Evolutionary conservation across 1,140 invertebrate genomes (phyloP).

Genomic region (Anoplolepis gracilipes): DNA sequence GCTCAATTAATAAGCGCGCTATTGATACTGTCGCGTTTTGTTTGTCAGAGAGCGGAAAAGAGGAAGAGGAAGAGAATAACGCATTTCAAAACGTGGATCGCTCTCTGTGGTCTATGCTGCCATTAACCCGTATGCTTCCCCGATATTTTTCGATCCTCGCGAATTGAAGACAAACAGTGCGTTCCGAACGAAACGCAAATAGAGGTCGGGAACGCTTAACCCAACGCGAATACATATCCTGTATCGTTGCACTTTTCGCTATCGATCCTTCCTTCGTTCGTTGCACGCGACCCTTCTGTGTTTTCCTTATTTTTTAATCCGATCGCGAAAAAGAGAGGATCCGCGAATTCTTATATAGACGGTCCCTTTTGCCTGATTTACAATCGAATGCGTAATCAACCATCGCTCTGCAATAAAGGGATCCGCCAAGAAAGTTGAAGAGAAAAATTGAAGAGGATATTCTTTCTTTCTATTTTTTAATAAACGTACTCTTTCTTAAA

Average conservation of each 20-base stretch:
- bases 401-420: not conserved
- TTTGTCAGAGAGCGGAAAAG: not conserved
- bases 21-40: not conserved
- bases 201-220: conserved; percentile 62
- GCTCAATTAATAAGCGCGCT: conserved; percentile 23
- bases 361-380: not conserved
- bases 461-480: not conserved
- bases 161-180: conserved; percentile 63
- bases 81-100: conserved; percentile 14
- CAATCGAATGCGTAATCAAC: conserved; percentile 2
- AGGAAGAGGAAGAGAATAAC: too few relatives aligned
- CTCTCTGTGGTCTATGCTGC: not conserved
- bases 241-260: conserved; percentile 5
- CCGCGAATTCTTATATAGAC: not conserved
- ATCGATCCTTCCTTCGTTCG: not conserved
- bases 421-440: not conserved
- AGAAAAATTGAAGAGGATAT: not conserved
- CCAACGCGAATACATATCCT: conserved; percentile 17
- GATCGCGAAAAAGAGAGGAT: not conserved
- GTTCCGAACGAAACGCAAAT: conserved; percentile 62
- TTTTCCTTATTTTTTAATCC: conserved; percentile 9
- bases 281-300: not conserved
- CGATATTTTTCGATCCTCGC: conserved; percentile 60
- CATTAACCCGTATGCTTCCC: conserved; percentile 60
- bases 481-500: not conserved